These are phyloP conservation scores for Xiphias gladius DNA, from an alignment of 2,113 vertebrate species.

Conservation along the genomic window DNA sequence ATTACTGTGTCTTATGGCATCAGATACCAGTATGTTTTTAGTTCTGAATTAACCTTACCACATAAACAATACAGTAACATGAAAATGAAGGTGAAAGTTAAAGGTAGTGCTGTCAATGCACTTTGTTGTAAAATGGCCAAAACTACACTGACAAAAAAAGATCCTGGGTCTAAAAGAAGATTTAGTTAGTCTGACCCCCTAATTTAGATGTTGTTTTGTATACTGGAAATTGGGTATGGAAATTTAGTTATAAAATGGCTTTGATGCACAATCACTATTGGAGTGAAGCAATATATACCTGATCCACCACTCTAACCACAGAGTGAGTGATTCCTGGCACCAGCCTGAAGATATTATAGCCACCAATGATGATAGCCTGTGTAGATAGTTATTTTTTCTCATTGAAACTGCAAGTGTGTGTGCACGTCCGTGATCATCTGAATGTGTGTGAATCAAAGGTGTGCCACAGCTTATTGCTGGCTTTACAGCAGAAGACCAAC, in stretches of 20 bases:
- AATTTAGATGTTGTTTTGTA: no score
- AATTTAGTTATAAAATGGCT: no score
- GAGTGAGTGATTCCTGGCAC: no score
- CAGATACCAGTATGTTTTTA: not conserved
- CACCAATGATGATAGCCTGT: not conserved
- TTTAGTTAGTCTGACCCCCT: no score
- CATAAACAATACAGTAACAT: not conserved
- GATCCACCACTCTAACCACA: no score
- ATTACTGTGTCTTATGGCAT: not conserved
- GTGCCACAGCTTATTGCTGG: not conserved
- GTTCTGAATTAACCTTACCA: not conserved
- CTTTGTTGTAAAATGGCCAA: not conserved
- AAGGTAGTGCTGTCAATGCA: not conserved
- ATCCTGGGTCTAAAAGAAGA: not conserved
- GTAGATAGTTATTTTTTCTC: not conserved
- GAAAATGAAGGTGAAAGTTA: not conserved
- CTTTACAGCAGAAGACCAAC: not conserved
- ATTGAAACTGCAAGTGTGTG: not conserved
- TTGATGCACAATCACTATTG: no score
- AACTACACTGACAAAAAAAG: not conserved
- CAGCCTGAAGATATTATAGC: not conserved
- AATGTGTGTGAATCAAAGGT: not conserved
- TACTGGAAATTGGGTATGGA: not conserved
- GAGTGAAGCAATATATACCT: no score
- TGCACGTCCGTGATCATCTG: not conserved